A percentile compares a stretch with the other conserved stretches of the same genome.
These are phyloP conservation scores for Sinocyclocheilus anshuiensis DNA, from an alignment of 2,113 vertebrate genomes.

Conservation along the genomic window DNA sequence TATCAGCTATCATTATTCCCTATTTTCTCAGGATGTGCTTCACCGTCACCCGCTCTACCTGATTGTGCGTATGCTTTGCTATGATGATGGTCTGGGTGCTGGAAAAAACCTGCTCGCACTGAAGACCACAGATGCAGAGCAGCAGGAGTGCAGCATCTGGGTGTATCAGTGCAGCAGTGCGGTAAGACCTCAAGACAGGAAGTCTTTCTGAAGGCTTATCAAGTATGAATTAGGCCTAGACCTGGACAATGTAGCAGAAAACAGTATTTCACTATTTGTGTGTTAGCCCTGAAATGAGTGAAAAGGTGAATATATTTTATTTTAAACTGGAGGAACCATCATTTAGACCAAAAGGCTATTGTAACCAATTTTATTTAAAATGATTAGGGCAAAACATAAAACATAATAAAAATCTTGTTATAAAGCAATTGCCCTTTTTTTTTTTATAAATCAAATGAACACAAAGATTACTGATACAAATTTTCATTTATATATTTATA, in stretches of 20 bases:
- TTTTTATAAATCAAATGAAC: too few species aligned
- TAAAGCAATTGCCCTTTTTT: too few species aligned
- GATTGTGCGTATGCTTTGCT: conserved; percentile 96
- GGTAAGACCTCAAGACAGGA: conserved; percentile 73
- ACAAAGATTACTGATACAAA: too few species aligned
- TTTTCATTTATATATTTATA: too few species aligned
- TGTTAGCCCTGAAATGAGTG: background rate
- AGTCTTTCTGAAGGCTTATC: background rate
- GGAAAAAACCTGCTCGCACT: conserved; percentile 92
- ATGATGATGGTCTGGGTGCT: conserved; percentile 92
- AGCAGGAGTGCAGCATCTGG: conserved; percentile 91
- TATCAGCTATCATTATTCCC: background rate
- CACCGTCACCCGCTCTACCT: conserved; percentile 93
- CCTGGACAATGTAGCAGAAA: background rate
- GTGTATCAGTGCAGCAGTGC: conserved; percentile 94
- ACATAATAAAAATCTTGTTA: too few species aligned
- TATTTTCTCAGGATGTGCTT: conserved; percentile 83
- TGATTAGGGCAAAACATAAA: too few species aligned
- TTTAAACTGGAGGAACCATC: background rate
- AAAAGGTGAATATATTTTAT: background rate
- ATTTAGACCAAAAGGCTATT: background rate
- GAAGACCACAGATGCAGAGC: conserved; percentile 87
- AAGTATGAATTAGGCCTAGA: background rate
- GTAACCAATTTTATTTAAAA: background rate
- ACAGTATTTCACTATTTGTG: background rate